Base-by-base conservation (phyloP, 37 sponge, comb jelly and placozoan species). In the Bolinopsis microptera region DNA sequence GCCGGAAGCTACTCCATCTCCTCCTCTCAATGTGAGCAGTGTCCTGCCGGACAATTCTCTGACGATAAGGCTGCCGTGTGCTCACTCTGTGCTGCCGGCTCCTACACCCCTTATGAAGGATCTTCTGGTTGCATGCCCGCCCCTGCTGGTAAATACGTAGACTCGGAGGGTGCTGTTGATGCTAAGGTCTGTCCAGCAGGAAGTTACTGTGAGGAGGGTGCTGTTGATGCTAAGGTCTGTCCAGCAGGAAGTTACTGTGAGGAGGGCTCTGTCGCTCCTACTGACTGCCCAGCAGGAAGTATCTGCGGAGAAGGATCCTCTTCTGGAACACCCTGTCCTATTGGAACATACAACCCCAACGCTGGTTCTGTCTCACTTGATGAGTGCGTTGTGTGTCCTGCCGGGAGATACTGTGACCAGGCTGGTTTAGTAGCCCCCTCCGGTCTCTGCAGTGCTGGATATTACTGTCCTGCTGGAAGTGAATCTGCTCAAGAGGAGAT, bases 171-270 rank as follows among this genome's bases (percentile, higher is more conserved):
- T 2, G 90, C 67, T n/a, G 67, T 25, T 23, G 67, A 0, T 16
- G 90, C 38, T 8, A 39, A 38, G 25, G 25, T 24, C 27, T 86
- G 90, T 41, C 90, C 90, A 3, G 90, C 90, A 23, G 90, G 28
- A 2, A 41, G 39, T 41, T 86, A 86, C 61, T 86, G 90, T 30
- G 90, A 86, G 90, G 67, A 39, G 3, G 90, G 61, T 8, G n/a
- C 28, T 39, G 36, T 22, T 25, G 31, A 35, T 3, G 61, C 90
- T 23, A 13, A 86, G 2, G 35, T 39, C 67, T 86, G 90, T 27
- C 90, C 90, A 0, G 67, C 90, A 9, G 90, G 90, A 0, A 86
- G 61, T 3, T 86, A 72, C 75, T 86, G 90, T 41, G 38, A 40
- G 13, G 61, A 35, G 0, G 90, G 90, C 13, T n/a, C 31, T 23